These are phyloP conservation scores for Sweltsa coloradensis DNA, from an alignment of 1,140 invertebrate species.

Conservation along the genomic window DNA sequence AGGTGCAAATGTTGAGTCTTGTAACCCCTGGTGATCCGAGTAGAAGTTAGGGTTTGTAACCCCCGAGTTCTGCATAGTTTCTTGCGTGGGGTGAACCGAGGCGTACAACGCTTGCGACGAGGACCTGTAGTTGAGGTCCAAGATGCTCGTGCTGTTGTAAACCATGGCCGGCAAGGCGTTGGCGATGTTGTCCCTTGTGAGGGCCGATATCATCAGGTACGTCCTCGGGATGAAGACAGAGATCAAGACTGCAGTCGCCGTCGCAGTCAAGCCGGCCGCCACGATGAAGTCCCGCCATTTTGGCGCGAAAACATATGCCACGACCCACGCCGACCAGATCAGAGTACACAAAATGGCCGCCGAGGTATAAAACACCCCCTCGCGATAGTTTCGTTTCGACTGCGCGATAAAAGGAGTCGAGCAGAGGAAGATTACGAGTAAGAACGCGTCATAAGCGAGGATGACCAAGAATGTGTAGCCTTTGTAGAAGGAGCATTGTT, in stretches of 20 bases:
- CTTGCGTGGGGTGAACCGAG: not conserved
- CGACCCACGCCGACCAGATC: constrained; percentile 40
- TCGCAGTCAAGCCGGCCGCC: constrained; percentile 40
- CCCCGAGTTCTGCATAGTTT: not conserved
- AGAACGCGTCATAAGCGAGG: constrained; percentile 37
- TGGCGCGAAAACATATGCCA: constrained; percentile 31
- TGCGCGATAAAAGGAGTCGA: constrained; percentile 39
- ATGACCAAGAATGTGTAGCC: constrained; percentile 30
- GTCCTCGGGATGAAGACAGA: constrained; percentile 45
- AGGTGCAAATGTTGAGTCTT: no score
- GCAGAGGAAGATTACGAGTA: constrained; percentile 36
- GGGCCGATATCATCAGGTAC: constrained; percentile 41
- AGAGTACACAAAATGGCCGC: constrained; percentile 30
- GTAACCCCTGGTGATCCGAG: not conserved
- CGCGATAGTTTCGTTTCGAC: constrained; percentile 47
- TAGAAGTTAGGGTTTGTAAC: constrained; percentile 7
- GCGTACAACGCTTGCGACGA: constrained; percentile 7
- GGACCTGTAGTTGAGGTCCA: constrained; percentile 5
- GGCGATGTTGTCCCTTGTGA: constrained; percentile 36
- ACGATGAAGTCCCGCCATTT: constrained; percentile 40
- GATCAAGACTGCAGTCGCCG: constrained; percentile 38
- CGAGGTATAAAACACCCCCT: constrained; percentile 38
- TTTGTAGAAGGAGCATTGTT: constrained; percentile 31
- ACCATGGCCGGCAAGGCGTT: constrained; percentile 32
- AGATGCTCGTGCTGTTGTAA: constrained; percentile 4